phyloP scores from a whole-genome alignment of 2,797 vertebrate species.

The Megalops cyprinoides region DNA sequence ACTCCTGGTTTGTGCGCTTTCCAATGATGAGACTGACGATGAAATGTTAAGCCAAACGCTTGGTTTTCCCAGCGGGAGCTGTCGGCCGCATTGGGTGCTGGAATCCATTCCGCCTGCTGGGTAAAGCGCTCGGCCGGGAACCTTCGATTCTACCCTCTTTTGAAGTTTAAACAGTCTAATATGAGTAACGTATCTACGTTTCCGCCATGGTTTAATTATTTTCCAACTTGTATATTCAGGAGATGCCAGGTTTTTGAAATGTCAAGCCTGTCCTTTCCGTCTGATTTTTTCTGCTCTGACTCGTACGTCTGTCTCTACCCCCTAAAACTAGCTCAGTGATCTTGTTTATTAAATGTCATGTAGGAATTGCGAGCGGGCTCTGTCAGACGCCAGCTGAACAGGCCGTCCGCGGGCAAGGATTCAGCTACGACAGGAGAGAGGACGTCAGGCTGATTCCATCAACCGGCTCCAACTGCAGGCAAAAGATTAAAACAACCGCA shows the following conservation, averaged over 20 bases:
- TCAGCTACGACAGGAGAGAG: slow-evolving; percentile 27
- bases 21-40: slow-evolving; percentile 9
- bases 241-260: slow-evolving; percentile 41
- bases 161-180: neutral
- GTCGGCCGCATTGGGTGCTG: slow-evolving; percentile 30
- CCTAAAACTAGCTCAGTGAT: slow-evolving; percentile 47
- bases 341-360: slow-evolving; percentile 60
- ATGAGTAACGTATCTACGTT: slow-evolving; percentile 33
- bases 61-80: slow-evolving; percentile 22
- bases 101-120: neutral
- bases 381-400: slow-evolving; percentile 34
- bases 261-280: slow-evolving; percentile 40
- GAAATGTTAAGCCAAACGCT: neutral
- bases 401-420: slow-evolving; percentile 43
- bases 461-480: slow-evolving; percentile 39
- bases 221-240: slow-evolving; percentile 30
- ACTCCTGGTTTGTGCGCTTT: neutral
- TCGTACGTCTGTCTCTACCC: slow-evolving; percentile 26
- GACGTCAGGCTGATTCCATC: slow-evolving; percentile 47
- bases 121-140: neutral
- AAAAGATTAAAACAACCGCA: slow-evolving; percentile 28
- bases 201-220: slow-evolving; percentile 37
- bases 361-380: slow-evolving; percentile 43
- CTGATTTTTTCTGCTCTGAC: slow-evolving; percentile 43
- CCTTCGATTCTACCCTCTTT: neutral